Base-by-base conservation (phyloP, 2,113 vertebrate genomes). In the Oreamnos americanus region DNA sequence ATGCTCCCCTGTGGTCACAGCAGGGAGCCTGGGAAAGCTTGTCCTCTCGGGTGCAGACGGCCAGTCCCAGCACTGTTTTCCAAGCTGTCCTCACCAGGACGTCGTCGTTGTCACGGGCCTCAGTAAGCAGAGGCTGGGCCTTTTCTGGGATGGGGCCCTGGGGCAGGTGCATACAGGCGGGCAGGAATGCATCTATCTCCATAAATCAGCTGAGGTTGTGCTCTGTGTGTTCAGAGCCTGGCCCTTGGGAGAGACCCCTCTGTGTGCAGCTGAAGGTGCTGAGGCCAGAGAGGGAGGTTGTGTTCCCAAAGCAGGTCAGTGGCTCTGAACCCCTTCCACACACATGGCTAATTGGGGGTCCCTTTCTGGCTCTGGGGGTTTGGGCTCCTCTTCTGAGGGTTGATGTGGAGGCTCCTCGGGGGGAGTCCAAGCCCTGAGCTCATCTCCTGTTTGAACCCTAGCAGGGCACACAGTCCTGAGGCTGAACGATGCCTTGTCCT, bases 41-140 rank as follows among this genome's bases (percentile, higher is more conserved):
- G 3, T 53, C 26, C 57, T 64, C 64, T 49, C 5, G n/a, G 39
- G 55, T 21, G 12, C 0, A 23, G 64, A 39, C 11, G 13, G 17
- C 14, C 28, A 16, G 55, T 0, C 43, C 19, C 19, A 13, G 6
- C 7, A 16, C 12, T 3, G 9, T 55, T 62, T 16, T 81, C 67
- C 11, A 33, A 8, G 25, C 64, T 26, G 23, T 71, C 33, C 39
- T 86, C 58, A 28, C 39, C 30, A 28, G 45, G 49, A 36, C 3
- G 3, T 30, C 2, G 2, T 43, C 5, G 9, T 87, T 2, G 0
- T 51, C 10, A 17, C 0, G 28, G 16, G 89, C 14, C 1, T 74
- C 57, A 94, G 49, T 47, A 91, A 21, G 71, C 45, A 47, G 76
- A 33, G 82, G 53, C 5, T 26, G 30, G 86, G 7, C 11, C 10